A percentile compares a stretch with the other conserved stretches of the same genome.
phyloP scores from a whole-genome alignment of 92 coral and sea anemone genomes.

The Epizoanthus fatuus region DNA sequence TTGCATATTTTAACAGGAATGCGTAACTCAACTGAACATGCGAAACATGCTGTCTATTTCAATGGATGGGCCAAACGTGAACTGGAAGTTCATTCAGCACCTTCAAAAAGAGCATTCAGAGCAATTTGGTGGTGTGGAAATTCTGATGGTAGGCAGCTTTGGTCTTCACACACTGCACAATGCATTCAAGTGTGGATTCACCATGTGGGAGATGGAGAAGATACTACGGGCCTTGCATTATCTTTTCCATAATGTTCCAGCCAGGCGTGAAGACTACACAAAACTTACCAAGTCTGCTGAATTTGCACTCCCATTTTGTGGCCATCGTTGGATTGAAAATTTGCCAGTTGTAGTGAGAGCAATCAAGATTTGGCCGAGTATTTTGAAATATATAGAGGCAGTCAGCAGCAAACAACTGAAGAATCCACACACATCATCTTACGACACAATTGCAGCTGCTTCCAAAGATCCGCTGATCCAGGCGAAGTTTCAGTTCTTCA shows the following conservation, averaged over 20 bases:
- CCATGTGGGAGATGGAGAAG: conserved; percentile 37
- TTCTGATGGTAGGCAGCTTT: conserved; percentile 48
- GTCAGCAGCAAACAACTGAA: conserved; percentile 7
- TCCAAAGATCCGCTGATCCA: conserved; percentile 23
- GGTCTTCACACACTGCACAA: conserved; percentile 51
- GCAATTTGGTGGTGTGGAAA: conserved; percentile 42
- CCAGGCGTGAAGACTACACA: conserved; percentile 52
- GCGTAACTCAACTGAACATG: conserved; percentile 34
- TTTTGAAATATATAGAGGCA: conserved; percentile 34
- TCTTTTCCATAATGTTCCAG: conserved; percentile 37
- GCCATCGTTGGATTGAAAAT: conserved; percentile 53
- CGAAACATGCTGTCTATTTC: conserved; percentile 37
- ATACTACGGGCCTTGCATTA: conserved; percentile 5
- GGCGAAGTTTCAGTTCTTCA: conserved; percentile 26
- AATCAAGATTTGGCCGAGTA: conserved; percentile 38
- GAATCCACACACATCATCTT: conserved; percentile 24
- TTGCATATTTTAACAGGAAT: conserved; percentile 23
- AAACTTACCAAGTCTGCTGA: conserved; percentile 11
- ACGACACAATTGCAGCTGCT: conserved; percentile 26
- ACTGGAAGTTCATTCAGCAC: conserved; percentile 40
- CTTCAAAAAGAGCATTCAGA: conserved; percentile 43
- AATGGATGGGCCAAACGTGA: conserved; percentile 59
- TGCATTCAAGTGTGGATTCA: conserved; percentile 46
- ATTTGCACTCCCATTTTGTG: conserved; percentile 42
- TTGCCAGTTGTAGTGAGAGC: conserved; percentile 35